Evolutionary conservation across 2,888 invertebrate species (phyloP), one percentile per base, ranked within the genome.

Genomic region (Dascillus cervinus): DNA sequence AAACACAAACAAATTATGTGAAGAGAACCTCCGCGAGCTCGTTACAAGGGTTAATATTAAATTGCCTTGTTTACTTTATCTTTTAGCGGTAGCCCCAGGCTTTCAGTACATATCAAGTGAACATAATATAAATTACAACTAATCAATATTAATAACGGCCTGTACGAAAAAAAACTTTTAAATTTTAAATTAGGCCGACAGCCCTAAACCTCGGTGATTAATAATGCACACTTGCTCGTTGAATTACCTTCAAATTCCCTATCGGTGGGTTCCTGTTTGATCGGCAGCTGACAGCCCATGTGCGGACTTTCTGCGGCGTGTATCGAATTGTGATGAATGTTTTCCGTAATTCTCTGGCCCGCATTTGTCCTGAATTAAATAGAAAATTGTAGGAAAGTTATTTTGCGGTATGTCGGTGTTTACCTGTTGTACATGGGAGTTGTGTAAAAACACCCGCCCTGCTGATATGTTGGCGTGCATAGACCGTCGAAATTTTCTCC

Each of bases 71-170:
- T 55, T 56, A 50, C 46, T 37, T 52, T 55, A 56, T 56, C 57
- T 56, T 56, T 54, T 52, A 55, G 52, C 51, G 49, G 44, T 37
- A 29, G 43, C 43, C 44, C 41, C 36, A 35, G 37, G 40, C 17
- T 17, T 17, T 17, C 8, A 8, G 41, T 34, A 22, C 29, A 32
- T 29, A 35, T 20, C 21, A 27, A 37, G 49, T 46, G 46, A 54
- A 53, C 51, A 52, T n/a, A n/a, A n/a, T 55, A 58, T 53, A 59
- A 60, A 61, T 61, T 60, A 59, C 56, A 52, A 49, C 52, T 58
- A 55, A 59, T 61, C 59, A 60, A 60, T 60, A 59, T 59, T 60
- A 61, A 61, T 58, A 60, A 50, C 52, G 53, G 25, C 26, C 14
- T 23, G 27, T 15, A 21, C 24, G 14, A 11, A 13, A 17, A 24